Conservation (phyloP, 2,113 vertebrate genomes). For the Anhinga anhinga region DNA sequence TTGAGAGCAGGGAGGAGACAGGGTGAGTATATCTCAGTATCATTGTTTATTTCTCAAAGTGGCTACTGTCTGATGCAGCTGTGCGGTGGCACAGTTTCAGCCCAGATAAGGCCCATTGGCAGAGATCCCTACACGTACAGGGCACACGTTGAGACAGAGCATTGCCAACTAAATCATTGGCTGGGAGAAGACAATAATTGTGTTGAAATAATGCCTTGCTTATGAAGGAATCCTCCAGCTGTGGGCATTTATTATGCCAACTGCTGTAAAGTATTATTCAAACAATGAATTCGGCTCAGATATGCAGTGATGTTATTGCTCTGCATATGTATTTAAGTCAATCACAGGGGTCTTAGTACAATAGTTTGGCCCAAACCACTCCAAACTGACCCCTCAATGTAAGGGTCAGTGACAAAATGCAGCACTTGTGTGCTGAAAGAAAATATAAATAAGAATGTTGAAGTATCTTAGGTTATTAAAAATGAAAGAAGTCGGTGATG, state of each 20-base stretch:
- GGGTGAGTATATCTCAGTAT: background rate
- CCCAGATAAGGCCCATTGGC: background rate
- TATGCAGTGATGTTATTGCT: slow-evolving; percentile 9
- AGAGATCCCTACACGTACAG: background rate
- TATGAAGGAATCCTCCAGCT: slow-evolving; percentile 43
- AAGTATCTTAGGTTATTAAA: background rate
- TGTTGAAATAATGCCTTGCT: slow-evolving; percentile 38
- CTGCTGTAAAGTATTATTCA: background rate
- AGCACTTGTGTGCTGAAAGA: background rate
- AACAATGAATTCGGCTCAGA: slow-evolving; percentile 19
- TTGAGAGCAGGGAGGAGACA: background rate
- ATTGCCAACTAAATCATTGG: background rate
- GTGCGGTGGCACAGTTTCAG: background rate
- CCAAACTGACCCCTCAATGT: background rate
- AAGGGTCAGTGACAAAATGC: background rate
- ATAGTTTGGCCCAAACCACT: background rate
- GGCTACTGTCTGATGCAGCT: slow-evolving; percentile 46
- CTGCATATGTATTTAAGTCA: background rate
- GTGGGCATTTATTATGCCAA: background rate
- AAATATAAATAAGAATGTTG: background rate
- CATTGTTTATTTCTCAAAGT: slow-evolving; percentile 54
- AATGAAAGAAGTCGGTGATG: background rate
- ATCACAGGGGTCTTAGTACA: background rate
- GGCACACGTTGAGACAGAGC: slow-evolving; percentile 22
- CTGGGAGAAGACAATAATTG: slow-evolving; percentile 47